phyloP scores from a whole-genome alignment of 2,113 vertebrate genomes.

The Pelobates fuscus region DNA sequence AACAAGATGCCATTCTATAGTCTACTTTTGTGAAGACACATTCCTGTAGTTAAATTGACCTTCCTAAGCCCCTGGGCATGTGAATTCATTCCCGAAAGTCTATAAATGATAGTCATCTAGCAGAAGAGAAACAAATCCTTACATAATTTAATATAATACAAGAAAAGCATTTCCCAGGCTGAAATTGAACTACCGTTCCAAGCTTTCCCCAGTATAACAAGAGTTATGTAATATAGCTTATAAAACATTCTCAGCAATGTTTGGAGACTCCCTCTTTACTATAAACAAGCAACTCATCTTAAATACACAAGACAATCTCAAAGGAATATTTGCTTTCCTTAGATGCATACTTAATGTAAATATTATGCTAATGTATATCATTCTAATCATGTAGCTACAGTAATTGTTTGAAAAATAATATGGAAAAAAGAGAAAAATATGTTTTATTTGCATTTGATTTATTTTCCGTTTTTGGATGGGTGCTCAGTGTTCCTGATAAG shows the following conservation, averaged over 20 bases:
- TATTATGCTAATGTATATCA: not conserved
- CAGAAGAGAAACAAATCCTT: too few relatives aligned
- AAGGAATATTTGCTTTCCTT: not conserved
- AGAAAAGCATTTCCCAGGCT: conserved; percentile 9
- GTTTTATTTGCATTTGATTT: too few relatives aligned
- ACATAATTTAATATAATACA: conserved; percentile 13
- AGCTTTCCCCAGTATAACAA: not conserved
- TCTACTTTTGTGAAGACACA: conserved; percentile 6
- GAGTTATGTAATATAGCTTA: conserved; percentile 6
- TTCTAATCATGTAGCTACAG: too few relatives aligned
- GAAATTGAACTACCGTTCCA: conserved; percentile 6
- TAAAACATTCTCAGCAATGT: conserved; percentile 17
- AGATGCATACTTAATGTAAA: not conserved
- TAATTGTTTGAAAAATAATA: too few relatives aligned
- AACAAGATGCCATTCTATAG: not conserved
- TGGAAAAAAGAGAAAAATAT: too few relatives aligned
- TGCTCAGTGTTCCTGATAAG: too few relatives aligned
- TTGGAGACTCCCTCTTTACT: not conserved
- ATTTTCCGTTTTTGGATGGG: too few relatives aligned
- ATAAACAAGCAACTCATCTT: not conserved
- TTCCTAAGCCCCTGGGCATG: conserved; percentile 7
- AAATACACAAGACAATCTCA: not conserved
- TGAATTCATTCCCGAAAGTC: conserved; percentile 4
- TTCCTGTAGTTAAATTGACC: not conserved
- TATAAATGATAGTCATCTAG: too few relatives aligned